Base-by-base conservation (phyloP, 2,888 invertebrate genomes). In the Diaprepes abbreviatus region DNA sequence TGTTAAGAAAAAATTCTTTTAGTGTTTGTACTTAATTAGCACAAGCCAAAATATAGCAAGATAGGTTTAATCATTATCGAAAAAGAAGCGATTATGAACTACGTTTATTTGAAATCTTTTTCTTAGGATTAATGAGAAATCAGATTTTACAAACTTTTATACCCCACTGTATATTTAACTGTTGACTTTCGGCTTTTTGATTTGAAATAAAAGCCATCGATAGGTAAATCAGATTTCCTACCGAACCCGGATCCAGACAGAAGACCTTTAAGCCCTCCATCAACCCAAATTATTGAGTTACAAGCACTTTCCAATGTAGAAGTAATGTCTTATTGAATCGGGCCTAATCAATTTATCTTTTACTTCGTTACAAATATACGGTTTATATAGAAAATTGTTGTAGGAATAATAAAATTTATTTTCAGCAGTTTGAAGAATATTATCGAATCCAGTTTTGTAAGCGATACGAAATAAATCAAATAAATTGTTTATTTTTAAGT, bases 311-410 rank as follows among this genome's bases (percentile, higher is more conserved):
- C 48, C 62, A 54, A 60, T 48, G 66, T 60, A 59, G 58, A 40
- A 70, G 70, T 70, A 66, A 70, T 66, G 66, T 70, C 59, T 59
- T 70, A 70, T 70, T 66, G 65, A 33, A 70, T 70, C 66, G 54
- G 60, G 54, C 28, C 55, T 70, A 70, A 70, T 70, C 70, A 70
- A 62, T 66, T 70, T 70, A 55, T 60, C 70, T 59, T 63, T 68
- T 69, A 52, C 59, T 69, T 38, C 69, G 31, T 64, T 64, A 52
- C 69, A 69, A 59, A 69, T 59, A 63, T 69, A 63, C 64, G 69
- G 28, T 69, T 69, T 57, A 40, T 64, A 69, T 57, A 68, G 69
- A 69, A 69, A 69, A 69, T 64, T 64, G 69, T 52, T 54, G 64
- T 50, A 48, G 64, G 58, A 59, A 48, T 69, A 69, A 69, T 64